These are phyloP conservation scores for Euzophera pinguis DNA, from an alignment of 2,888 invertebrate genomes.

Conservation along the genomic window DNA sequence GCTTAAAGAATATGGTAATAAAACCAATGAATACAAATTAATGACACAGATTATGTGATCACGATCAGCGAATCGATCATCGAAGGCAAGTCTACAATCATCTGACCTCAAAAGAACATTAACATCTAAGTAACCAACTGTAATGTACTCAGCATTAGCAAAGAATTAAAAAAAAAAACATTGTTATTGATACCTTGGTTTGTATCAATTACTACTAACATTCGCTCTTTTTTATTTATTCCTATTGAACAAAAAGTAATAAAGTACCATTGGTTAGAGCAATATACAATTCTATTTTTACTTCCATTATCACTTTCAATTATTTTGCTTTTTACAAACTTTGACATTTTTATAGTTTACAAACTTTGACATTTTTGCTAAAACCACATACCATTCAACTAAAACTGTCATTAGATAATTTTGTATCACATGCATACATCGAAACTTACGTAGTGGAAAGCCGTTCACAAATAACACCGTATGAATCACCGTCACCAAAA, in stretches of 20 bases:
- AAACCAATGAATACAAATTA: constrained; percentile 1
- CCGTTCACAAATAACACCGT: not conserved
- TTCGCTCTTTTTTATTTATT: no score
- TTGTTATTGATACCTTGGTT: not conserved
- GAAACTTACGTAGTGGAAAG: no score
- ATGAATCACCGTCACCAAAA: not conserved
- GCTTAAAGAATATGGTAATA: constrained; percentile 1
- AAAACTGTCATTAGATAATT: no score
- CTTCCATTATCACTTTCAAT: no score
- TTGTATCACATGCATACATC: no score
- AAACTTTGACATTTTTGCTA: no score
- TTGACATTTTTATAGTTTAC: no score
- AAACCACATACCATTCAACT: no score
- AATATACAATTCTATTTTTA: not conserved
- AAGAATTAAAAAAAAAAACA: not conserved
- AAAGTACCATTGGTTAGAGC: not conserved
- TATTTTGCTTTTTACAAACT: no score
- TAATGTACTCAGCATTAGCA: not conserved
- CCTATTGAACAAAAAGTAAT: no score
- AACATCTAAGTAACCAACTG: not conserved
- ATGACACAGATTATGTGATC: constrained; percentile 1
- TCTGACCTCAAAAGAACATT: constrained; percentile 4
- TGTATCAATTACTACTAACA: not conserved
- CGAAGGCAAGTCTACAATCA: not conserved
- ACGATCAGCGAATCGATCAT: constrained; percentile 4